These are phyloP conservation scores for Drosophila sproati DNA, from an alignment of 1,140 invertebrate genomes.

Conservation along the genomic window DNA sequence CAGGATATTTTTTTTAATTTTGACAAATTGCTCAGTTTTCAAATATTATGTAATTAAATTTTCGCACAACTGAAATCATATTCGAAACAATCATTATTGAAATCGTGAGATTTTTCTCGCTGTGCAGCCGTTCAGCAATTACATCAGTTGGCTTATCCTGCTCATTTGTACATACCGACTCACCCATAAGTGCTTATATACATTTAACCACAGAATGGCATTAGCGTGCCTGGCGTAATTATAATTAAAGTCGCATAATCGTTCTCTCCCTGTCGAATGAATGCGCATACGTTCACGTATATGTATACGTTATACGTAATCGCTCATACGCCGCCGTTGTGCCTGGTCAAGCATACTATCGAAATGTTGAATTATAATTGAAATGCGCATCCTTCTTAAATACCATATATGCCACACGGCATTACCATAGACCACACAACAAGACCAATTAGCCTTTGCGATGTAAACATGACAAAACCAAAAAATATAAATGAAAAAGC, in stretches of 20 bases:
- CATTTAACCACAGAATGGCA: constrained; percentile 37
- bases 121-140: constrained; percentile 8
- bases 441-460: constrained; percentile 6
- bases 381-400: constrained; percentile 26
- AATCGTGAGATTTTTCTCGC: background rate
- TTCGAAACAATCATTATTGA: no score
- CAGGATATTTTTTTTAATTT: no score
- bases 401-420: constrained; percentile 20
- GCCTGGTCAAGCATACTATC: constrained; percentile 20
- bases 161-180: background rate
- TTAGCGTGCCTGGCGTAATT: constrained; percentile 65
- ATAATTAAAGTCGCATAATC: constrained; percentile 75
- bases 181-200: background rate
- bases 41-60: no score
- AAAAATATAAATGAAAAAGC: background rate
- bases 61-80: background rate
- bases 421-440: background rate
- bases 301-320: constrained; percentile 52
- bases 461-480: constrained; percentile 14
- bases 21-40: no score
- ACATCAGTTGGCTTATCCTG: constrained; percentile 26
- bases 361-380: constrained; percentile 26
- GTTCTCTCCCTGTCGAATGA: background rate
- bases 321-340: constrained; percentile 47
- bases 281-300: background rate